Evolutionary conservation across 2,113 vertebrate species (phyloP), one percentile per base, ranked within the genome.

Genomic region (Stomatorhinus ivindoensis): DNA sequence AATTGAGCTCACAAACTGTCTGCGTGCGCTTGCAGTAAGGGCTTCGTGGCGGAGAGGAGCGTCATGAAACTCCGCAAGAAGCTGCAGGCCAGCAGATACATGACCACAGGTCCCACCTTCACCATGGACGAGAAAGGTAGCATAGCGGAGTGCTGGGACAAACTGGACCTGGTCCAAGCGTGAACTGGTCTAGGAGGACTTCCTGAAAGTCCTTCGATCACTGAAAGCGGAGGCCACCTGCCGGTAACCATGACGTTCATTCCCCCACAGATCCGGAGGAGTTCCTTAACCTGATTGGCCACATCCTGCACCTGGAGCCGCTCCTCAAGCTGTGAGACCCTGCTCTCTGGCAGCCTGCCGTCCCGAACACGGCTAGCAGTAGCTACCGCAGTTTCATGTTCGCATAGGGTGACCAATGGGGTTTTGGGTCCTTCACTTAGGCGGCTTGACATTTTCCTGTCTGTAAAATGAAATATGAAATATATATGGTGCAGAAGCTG

Each of bases 91-190:
- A 96, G 96, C 2, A 96, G 97, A 3, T 95, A 94, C 89, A 96
- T 69, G 8, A 69, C 61, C 61, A 31, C 61, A 13, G 61, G 96
- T 42, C 93, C 94, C 1, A 97, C 96, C n/a, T 98, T 97, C 89
- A 97, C 97, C 92, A 97, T 96, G 0, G 97, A 97, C 0, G 97
- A 98, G 94, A 98, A 98, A 93, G 97, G 97, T 97, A 10, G 50
- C 5, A 0, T 15, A 3, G 9, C 46, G 5, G 69, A 47, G 35
- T n/a, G 17, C 44, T 44, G 19, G 76, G 42, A 47, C 46, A 24
- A 47, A n/a, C 69, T 4, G 31, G 19, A 7, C 24, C 44, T 27
- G 27, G 15, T 31, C 47, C 27, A 1, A 50, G 46, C 3, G 65
- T 0, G 82, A 47, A n/a, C 3, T 50, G 21, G 31, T 73, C 3